Evolutionary conservation across 1,140 invertebrate genomes (phyloP), one percentile per base, ranked within the genome.

Genomic region (Polyergus mexicanus): DNA sequence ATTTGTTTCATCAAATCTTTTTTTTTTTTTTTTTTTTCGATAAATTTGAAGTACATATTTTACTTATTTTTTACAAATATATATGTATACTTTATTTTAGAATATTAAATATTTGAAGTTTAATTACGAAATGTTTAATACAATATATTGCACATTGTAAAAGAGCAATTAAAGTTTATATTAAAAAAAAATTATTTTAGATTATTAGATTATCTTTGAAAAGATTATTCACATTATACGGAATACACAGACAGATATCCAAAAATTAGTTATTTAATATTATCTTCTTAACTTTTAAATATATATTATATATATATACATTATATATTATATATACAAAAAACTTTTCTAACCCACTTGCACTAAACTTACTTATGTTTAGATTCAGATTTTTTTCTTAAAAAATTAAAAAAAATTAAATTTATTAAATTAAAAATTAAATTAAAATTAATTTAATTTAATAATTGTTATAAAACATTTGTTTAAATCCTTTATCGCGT

Each of bases 21-120:
- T 2, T 71, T 71, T 10, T 8, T 3, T 41, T 8, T 35, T 19
- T 2, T 71, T 71, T 10, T 8, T 3, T 41, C 10, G 10, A 7
- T 41, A 41, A 68, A 2, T 6, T 25, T 68, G 0, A 71, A 71
- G 4, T 54, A 35, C 3, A 47, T 13, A 32, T 71, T 54, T 71
- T 51, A 28, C 28, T 71, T n/a, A n/a, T 71, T n/a, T 71, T 71
- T 71, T 54, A 11, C n/a, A 47, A 69, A 5, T 54, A 68, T n/a
- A 71, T n/a, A 28, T 71, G 1, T 32, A 54, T 13, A 54, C 11
- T 16, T 71, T 51, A 32, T 3, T 28, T 69, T 69, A 16, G 28
- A 51, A 51, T 25, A 69, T 47, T 47, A 28, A 16, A 32, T 51
- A 1, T 69, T 69, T 65, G 13, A 32, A 51, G 4, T 63, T 51